Percentiles rank a stretch among this genome's conserved stretches.
Conservation (phyloP, 2,888 invertebrate genomes). For the Euzophera pinguis region DNA sequence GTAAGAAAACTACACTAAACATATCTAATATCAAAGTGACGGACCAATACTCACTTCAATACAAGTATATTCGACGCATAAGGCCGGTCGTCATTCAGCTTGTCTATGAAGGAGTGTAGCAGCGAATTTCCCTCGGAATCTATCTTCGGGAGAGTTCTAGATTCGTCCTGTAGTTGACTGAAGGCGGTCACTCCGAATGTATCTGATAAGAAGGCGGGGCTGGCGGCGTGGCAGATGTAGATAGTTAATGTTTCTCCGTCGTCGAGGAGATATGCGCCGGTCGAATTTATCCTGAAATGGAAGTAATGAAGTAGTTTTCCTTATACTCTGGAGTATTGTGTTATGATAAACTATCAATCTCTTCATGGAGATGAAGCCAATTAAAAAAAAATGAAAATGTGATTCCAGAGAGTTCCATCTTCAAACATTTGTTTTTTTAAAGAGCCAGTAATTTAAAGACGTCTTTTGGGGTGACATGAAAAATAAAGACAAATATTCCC, state of each 20-base stretch:
- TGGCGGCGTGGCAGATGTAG: constrained; percentile 90
- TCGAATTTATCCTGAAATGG: constrained; percentile 82
- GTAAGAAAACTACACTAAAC: too few relatives aligned
- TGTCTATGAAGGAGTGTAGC: constrained; percentile 88
- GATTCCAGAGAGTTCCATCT: too few relatives aligned
- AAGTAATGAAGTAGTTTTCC: too few relatives aligned
- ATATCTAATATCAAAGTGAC: neutral
- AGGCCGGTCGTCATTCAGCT: constrained; percentile 92
- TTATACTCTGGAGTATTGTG: neutral
- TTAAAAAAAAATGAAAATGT: too few relatives aligned
- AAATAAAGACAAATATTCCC: too few relatives aligned
- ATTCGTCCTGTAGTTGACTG: constrained; percentile 86
- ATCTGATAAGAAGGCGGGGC: constrained; percentile 86
- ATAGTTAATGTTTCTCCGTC: constrained; percentile 89
- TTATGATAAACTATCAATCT: too few relatives aligned
- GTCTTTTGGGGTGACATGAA: too few relatives aligned
- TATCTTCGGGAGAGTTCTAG: constrained; percentile 87
- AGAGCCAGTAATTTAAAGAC: too few relatives aligned
- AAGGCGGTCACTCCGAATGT: constrained; percentile 88
- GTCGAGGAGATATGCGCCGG: constrained; percentile 95
- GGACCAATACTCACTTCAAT: constrained; percentile 81
- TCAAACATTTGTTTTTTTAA: too few relatives aligned
- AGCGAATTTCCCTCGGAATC: constrained; percentile 86
- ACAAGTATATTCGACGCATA: constrained; percentile 88
- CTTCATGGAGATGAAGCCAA: too few relatives aligned